Conservation (phyloP, 2,113 vertebrate genomes). For the Calidris pygmaea region DNA sequence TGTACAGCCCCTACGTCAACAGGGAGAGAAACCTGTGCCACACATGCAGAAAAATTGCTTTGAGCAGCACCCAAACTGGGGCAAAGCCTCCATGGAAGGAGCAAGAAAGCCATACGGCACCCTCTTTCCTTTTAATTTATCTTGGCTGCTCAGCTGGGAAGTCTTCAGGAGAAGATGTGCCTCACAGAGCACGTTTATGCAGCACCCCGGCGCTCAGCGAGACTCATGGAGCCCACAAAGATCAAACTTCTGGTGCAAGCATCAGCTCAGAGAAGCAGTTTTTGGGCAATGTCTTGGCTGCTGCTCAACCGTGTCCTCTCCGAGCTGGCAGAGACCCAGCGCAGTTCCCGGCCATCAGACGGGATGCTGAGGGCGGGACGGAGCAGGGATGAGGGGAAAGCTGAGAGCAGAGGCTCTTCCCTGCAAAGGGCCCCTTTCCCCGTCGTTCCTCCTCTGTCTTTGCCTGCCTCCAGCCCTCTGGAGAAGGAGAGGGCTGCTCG, state of each 20-base stretch:
- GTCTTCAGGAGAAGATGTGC: not conserved
- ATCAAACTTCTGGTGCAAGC: not conserved
- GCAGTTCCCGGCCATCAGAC: fast-evolving
- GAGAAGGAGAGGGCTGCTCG: not conserved
- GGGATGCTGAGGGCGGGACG: fast-evolving
- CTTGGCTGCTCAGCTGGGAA: not conserved
- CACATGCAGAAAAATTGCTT: not conserved
- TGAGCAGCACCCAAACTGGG: fast-evolving
- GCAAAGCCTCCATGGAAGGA: not conserved
- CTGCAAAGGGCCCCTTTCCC: not conserved
- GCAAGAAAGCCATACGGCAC: not conserved
- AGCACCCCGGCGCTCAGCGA: not conserved
- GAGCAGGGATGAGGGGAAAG: not conserved
- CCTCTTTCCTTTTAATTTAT: not conserved
- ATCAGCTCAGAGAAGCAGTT: not conserved
- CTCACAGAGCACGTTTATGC: not conserved
- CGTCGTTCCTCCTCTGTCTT: not conserved
- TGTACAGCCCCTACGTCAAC: not conserved
- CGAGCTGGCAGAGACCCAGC: not conserved
- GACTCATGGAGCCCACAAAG: not conserved
- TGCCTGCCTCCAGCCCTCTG: not conserved
- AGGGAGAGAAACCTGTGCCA: not conserved
- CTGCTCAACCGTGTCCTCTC: fast-evolving
- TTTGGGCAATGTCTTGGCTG: not conserved
- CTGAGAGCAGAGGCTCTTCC: not conserved